Conservation (phyloP, 2,888 invertebrate genomes). For the Oscheius sp. region DNA sequence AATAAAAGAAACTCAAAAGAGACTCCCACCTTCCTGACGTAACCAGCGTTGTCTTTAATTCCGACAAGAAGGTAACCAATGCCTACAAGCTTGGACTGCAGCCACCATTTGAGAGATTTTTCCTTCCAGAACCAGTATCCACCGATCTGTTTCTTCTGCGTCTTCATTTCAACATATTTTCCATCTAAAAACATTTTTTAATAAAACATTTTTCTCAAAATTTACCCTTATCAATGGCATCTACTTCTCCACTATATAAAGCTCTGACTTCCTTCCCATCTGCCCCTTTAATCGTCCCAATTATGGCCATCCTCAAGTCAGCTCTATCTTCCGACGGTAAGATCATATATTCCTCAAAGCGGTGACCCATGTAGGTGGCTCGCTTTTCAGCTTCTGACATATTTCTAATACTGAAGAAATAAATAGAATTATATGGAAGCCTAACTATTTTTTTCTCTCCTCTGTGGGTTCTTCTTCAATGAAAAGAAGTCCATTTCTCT, state of each 20-base stretch:
- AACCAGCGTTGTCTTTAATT: slow-evolving; percentile 78
- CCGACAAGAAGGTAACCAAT: slow-evolving; percentile 80
- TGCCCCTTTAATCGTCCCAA: not conserved
- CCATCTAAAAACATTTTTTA: slow-evolving; percentile 35
- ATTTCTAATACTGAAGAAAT: not conserved
- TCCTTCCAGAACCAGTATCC: slow-evolving; percentile 41
- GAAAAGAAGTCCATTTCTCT: not conserved
- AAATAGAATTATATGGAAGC: not conserved
- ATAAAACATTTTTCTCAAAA: not conserved
- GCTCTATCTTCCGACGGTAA: not conserved
- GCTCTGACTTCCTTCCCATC: too few relatives aligned
- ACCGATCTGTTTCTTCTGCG: slow-evolving; percentile 40
- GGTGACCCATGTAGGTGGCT: slow-evolving; percentile 9
- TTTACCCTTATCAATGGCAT: slow-evolving; percentile 43
- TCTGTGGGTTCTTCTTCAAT: slow-evolving; percentile 6
- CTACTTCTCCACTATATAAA: slow-evolving; percentile 47
- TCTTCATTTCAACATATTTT: slow-evolving; percentile 51
- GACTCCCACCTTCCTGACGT: slow-evolving; percentile 72
- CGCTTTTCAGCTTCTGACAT: not conserved
- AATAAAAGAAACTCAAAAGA: not conserved
- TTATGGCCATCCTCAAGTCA: too few relatives aligned
- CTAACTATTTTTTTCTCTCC: not conserved
- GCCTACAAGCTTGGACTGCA: slow-evolving; percentile 81
- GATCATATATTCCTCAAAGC: not conserved
- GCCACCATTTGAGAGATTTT: slow-evolving; percentile 75